phyloP scores from a whole-genome alignment of 2,113 vertebrate genomes.

The Sapayoa aenigma region DNA sequence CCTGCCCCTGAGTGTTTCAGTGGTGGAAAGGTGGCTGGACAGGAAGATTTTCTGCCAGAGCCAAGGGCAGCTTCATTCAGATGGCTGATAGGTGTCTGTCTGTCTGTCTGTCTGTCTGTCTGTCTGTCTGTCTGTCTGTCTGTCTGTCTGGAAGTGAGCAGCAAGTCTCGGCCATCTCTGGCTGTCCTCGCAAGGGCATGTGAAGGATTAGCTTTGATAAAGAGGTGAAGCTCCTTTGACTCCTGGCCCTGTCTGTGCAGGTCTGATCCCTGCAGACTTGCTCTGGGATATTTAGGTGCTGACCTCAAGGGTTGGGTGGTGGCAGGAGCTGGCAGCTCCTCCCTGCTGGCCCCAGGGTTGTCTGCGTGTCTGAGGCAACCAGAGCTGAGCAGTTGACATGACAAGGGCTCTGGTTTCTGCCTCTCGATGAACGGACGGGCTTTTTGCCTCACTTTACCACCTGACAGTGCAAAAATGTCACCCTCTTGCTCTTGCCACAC shows the following conservation, averaged over 20 bases:
- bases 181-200: fast-evolving
- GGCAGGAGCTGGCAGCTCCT: background rate
- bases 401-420: background rate
- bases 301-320: background rate
- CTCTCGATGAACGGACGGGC: background rate
- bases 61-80: background rate
- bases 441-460: background rate
- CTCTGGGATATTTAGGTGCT: background rate
- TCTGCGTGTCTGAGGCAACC: background rate
- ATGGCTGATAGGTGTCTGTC: background rate
- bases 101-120: background rate
- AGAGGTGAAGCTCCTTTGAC: background rate
- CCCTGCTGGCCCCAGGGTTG: fast-evolving
- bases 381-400: background rate
- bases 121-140: background rate
- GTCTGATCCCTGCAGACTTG: background rate
- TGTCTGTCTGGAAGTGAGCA: fast-evolving
- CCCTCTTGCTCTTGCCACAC: background rate
- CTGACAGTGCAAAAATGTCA: background rate
- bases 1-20: background rate
- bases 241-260: background rate
- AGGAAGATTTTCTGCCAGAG: background rate
- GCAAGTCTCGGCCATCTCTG: background rate
- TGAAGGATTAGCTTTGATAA: background rate
- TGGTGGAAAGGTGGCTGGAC: background rate